Conservation (phyloP, 2,113 vertebrate genomes). For the Athene cunicularia region DNA sequence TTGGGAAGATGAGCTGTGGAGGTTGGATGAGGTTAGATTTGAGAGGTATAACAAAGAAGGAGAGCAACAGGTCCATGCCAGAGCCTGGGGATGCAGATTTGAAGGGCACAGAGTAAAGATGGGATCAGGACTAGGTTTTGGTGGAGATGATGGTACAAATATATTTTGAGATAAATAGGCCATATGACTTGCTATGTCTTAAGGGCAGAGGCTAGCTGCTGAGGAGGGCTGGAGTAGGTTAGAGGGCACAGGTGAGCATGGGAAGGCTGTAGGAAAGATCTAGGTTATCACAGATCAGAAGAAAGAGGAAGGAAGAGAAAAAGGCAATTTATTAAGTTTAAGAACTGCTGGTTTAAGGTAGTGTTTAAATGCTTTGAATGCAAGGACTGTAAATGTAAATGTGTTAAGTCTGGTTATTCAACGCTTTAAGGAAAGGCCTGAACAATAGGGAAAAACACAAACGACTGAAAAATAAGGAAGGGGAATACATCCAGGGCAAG, state of each 20-base stretch:
- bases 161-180: accelerated
- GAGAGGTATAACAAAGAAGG: neutral
- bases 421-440: neutral
- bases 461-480: neutral
- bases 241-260: neutral
- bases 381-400: neutral
- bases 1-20: neutral
- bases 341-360: neutral
- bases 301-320: neutral
- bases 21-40: neutral
- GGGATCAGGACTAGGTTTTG: neutral
- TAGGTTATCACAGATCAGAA: accelerated
- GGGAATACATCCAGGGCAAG: constrained; percentile 18
- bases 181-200: neutral
- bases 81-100: neutral
- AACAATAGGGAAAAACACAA: constrained; percentile 33
- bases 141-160: neutral
- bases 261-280: neutral
- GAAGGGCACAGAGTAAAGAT: neutral
- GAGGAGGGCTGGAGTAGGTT: neutral
- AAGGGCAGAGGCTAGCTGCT: neutral
- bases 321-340: neutral
- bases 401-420: neutral
- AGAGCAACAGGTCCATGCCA: neutral
- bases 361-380: neutral